Evolutionary conservation across 2,888 invertebrate genomes (phyloP).

Genomic region (Limnephilus marmoratus): DNA sequence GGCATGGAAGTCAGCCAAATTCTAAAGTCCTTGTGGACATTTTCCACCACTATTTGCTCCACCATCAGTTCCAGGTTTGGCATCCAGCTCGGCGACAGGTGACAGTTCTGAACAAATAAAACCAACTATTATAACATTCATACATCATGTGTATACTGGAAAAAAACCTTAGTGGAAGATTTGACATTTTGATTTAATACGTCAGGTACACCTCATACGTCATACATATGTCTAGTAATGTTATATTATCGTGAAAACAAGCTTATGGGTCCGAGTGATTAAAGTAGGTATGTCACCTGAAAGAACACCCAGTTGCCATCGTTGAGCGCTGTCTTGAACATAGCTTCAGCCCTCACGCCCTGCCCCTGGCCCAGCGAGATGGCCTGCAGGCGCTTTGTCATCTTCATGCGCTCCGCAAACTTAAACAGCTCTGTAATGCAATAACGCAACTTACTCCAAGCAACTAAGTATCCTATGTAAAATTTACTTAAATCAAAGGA

Average conservation of each 20-base stretch:
- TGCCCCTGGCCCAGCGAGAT: slow-evolving; percentile 95
- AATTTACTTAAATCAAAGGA: no score
- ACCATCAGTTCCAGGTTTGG: slow-evolving; percentile 92
- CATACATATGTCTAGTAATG: no score
- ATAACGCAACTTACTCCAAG: not conserved
- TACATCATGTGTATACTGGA: no score
- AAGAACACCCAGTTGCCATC: slow-evolving; percentile 93
- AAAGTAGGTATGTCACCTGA: slow-evolving; percentile 76
- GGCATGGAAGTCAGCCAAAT: slow-evolving; percentile 99
- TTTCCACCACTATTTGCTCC: slow-evolving; percentile 87
- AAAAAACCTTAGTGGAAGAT: no score
- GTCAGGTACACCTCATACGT: no score
- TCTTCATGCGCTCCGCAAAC: slow-evolving; percentile 89
- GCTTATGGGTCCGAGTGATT: not conserved
- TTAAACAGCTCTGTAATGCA: slow-evolving; percentile 81
- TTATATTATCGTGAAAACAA: no score
- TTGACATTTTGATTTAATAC: not conserved
- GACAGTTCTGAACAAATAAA: slow-evolving; percentile 88
- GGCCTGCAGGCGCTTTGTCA: slow-evolving; percentile 85
- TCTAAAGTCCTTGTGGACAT: slow-evolving; percentile 93
- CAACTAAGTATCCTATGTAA: no score
- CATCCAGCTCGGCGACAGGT: slow-evolving; percentile 97
- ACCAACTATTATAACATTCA: not conserved
- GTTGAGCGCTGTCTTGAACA: slow-evolving; percentile 86
- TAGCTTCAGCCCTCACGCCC: slow-evolving; percentile 87